Base-by-base conservation (phyloP, 2,113 vertebrate genomes). In the Neogobius melanostomus region DNA sequence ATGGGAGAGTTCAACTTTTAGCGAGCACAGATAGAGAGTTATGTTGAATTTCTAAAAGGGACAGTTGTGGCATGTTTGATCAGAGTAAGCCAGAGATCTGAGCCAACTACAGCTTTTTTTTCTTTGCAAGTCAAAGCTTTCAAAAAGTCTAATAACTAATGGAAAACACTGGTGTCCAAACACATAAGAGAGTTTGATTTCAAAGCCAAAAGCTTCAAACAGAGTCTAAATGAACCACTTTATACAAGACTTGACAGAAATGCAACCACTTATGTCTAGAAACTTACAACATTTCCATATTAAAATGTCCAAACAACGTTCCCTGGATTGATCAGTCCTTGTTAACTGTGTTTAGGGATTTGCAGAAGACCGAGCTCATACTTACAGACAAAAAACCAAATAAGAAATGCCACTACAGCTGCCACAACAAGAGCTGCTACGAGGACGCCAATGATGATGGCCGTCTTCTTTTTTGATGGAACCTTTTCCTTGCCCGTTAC, bases 311-410 rank as follows among this genome's bases (percentile, higher is more conserved):
- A 59, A 10, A 11, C 8, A 53, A 51, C n/a, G 11, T 49, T 48
- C 61, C 47, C 8, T 70, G 17, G 45, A 56, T 15, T 43, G 7
- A 11, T 66, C 59, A 12, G 54, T 50, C 69, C 64, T 48, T 75
- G 1, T 57, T 60, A 43, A 46, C 43, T 47, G 36, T 60, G n/a
- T n/a, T 54, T 14, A 2, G 16, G 28, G 7, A 66, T 44, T 17
- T 50, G 14, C 8, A 66, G 10, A 15, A 10, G 11, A 16, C 44
- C 64, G 68, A 62, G 48, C 5, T 50, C 48, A 7, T 59, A 85
- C 90, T 76, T 74, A 94, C 93, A 87, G 69, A 83, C 53, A 80
- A 93, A 94, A 15, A 83, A 57, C 91, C 91, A 94, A 44, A 92
- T 71, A 6, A 94, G 91, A 63, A 94, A 63, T 0, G 84, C 93